Evolutionary conservation across 23 tunicate species (phyloP).

Genomic region (Halocynthia roretzi): DNA sequence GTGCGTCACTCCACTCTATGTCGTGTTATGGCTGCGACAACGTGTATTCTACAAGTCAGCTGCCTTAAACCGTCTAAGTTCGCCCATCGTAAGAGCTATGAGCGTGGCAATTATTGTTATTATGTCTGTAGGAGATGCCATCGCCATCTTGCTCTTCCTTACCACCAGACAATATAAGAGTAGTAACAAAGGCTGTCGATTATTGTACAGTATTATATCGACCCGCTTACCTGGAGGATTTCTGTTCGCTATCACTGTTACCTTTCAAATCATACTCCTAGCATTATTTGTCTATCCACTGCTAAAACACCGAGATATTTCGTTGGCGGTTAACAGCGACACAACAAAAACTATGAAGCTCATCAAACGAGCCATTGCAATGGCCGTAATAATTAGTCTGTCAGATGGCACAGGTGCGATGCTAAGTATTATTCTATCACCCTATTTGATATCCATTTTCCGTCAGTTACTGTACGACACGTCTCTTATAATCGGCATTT

Average conservation of each 20-base stretch:
- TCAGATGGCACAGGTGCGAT: constrained; percentile 18
- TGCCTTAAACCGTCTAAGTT: constrained; percentile 21
- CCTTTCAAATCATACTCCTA: constrained; percentile 61
- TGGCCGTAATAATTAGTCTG: constrained; percentile 29
- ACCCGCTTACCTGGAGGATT: constrained; percentile 52
- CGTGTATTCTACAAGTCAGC: constrained; percentile 48
- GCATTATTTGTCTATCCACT: constrained; percentile 60
- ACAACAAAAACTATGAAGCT: constrained; percentile 5
- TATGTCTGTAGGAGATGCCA: constrained; percentile 42
- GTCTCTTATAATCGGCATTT: constrained; percentile 25
- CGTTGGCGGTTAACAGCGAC: background rate
- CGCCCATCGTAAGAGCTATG: constrained; percentile 11
- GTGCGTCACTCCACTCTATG: constrained; percentile 38
- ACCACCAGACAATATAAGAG: constrained; percentile 31
- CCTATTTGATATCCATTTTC: constrained; percentile 28
- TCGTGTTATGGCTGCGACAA: constrained; percentile 70
- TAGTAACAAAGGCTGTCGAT: constrained; percentile 38
- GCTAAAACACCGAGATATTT: constrained; percentile 10
- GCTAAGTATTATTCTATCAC: constrained; percentile 12
- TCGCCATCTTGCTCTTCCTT: constrained; percentile 33
- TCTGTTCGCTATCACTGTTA: constrained; percentile 29
- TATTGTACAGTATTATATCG: constrained; percentile 24
- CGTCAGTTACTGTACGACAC: constrained; percentile 54
- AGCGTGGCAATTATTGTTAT: constrained; percentile 46
- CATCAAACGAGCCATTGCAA: constrained; percentile 33